phyloP scores from a whole-genome alignment of 2,113 vertebrate genomes.

The Saiga tatarica region DNA sequence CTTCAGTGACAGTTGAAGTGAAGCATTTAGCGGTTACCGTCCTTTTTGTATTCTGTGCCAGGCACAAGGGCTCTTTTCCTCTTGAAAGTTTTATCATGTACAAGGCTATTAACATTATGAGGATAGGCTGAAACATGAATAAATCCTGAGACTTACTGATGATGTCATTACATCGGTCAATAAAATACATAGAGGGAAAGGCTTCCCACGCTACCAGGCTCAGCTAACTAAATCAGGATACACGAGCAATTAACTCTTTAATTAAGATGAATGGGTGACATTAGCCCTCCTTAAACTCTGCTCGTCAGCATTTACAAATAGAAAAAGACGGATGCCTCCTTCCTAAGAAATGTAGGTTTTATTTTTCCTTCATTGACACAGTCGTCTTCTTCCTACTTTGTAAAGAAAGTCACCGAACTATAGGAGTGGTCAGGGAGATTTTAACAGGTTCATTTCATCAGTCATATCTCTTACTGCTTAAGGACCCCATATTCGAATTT shows the following conservation, averaged over 20 bases:
- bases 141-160: conserved; percentile 79
- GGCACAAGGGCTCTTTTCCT: conserved; percentile 70
- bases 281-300: conserved; percentile 87
- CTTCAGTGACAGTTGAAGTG: conserved; percentile 75
- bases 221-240: conserved; percentile 83
- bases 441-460: conserved; percentile 67
- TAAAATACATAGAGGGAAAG: conserved; percentile 82
- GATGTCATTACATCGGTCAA: conserved; percentile 84
- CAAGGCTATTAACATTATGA: conserved; percentile 83
- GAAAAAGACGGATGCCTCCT: conserved; percentile 83
- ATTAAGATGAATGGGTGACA: conserved; percentile 88
- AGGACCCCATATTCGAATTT: conserved; percentile 54
- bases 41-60: conserved; percentile 75
- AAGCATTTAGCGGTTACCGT: conserved; percentile 71
- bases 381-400: conserved; percentile 77
- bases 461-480: conserved; percentile 59
- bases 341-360: conserved; percentile 81
- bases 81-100: conserved; percentile 84
- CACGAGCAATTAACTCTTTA: conserved; percentile 89
- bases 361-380: conserved; percentile 82
- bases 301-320: conserved; percentile 87
- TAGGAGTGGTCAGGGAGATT: conserved; percentile 55
- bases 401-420: conserved; percentile 77
- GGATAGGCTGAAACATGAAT: conserved; percentile 80
- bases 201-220: conserved; percentile 73